These are phyloP conservation scores for Trichacis sp. DNA, from an alignment of 2,888 invertebrate genomes.

Conservation along the genomic window DNA sequence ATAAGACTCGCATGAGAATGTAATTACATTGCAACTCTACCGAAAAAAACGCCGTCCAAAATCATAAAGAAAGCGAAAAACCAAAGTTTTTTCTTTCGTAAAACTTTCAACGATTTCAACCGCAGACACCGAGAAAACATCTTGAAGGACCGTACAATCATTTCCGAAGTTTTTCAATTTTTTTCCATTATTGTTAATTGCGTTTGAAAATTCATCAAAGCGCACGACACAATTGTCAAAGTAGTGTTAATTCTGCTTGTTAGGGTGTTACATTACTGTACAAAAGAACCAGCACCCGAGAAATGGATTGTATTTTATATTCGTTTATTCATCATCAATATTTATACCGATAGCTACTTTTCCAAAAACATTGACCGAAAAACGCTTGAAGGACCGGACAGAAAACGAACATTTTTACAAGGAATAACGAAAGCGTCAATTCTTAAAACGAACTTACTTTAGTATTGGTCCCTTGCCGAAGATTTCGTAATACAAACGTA, in stretches of 20 bases:
- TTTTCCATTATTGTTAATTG: no score
- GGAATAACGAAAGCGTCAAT: not conserved
- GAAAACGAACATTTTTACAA: no score
- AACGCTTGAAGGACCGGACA: not conserved
- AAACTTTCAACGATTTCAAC: no score
- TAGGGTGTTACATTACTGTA: slow-evolving; percentile 29
- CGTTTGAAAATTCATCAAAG: slow-evolving; percentile 2
- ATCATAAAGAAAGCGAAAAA: not conserved
- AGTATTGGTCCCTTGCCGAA: slow-evolving; percentile 6
- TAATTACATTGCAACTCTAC: not conserved
- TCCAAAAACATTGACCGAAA: no score
- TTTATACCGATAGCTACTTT: no score
- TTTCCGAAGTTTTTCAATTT: not conserved
- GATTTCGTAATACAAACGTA: not conserved
- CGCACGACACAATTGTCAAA: slow-evolving; percentile 1
- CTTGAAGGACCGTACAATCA: not conserved
- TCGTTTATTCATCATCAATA: slow-evolving; percentile 13
- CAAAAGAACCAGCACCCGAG: slow-evolving; percentile 40
- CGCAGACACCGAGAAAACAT: no score
- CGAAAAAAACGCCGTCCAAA: not conserved
- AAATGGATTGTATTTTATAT: slow-evolving; percentile 22
- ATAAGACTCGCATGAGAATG: not conserved
- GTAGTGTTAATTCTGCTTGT: slow-evolving; percentile 32
- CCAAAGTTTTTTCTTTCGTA: no score
- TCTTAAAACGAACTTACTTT: not conserved